phyloP scores from a whole-genome alignment of 1,140 invertebrate genomes.

The Megalonaias nervosa region DNA sequence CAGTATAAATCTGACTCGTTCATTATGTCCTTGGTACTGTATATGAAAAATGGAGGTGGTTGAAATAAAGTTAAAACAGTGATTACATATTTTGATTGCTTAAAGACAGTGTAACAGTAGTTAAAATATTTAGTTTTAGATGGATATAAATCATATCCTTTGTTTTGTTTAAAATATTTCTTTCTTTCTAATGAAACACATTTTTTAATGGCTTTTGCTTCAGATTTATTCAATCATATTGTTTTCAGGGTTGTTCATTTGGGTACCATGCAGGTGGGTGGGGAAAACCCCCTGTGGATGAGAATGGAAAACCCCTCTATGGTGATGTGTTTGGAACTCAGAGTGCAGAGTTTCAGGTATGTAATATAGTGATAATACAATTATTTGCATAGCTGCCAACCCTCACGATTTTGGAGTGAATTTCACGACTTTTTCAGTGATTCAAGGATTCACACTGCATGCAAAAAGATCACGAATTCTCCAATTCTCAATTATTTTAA shows the following conservation, averaged over 20 bases:
- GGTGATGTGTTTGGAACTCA: conserved; percentile 96
- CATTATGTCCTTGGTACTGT: too few species aligned
- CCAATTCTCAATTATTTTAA: too few species aligned
- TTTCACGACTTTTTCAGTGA: too few species aligned
- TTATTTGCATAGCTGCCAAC: neutral
- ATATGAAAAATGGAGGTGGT: too few species aligned
- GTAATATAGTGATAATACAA: conserved; percentile 1
- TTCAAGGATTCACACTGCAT: too few species aligned
- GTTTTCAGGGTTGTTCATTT: conserved; percentile 97
- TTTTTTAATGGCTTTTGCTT: neutral
- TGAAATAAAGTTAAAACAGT: too few species aligned
- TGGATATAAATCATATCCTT: neutral
- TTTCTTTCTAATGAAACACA: too few species aligned
- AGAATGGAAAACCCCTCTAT: conserved; percentile 96
- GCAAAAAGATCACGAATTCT: too few species aligned
- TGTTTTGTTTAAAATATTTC: neutral
- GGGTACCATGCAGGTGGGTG: conserved; percentile 99
- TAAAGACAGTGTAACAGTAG: neutral
- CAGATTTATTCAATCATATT: conserved; percentile 74
- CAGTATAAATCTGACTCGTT: too few species aligned
- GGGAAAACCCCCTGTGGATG: conserved; percentile 99
- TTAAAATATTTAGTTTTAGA: conserved; percentile 1
- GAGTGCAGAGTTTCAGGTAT: conserved; percentile 63
- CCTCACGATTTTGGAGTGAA: too few species aligned
- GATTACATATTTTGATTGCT: too few species aligned